These are phyloP conservation scores for Pontoporia blainvillei DNA, from an alignment of 2,113 vertebrate genomes.

Conservation along the genomic window DNA sequence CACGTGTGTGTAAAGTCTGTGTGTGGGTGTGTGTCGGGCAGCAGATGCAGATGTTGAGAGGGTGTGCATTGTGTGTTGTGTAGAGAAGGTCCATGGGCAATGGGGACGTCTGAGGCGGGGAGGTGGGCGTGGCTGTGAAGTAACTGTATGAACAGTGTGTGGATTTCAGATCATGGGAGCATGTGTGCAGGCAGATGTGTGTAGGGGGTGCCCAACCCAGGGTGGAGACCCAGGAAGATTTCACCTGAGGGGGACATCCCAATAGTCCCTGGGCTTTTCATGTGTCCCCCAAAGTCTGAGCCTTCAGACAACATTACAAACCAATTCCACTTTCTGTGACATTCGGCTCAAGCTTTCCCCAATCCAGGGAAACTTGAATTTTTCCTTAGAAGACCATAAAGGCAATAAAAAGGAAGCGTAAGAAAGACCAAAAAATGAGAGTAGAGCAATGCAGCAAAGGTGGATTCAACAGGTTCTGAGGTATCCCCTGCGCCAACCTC, in stretches of 20 bases:
- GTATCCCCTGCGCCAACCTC: background rate
- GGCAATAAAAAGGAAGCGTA: background rate
- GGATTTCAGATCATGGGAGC: background rate
- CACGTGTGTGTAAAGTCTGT: background rate
- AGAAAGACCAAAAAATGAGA: background rate
- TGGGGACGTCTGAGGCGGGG: background rate
- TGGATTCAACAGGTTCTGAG: background rate
- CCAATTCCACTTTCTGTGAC: background rate
- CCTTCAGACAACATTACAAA: background rate
- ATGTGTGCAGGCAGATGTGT: background rate
- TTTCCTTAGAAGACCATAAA: conserved; percentile 10
- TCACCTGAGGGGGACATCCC: background rate
- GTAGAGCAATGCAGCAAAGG: background rate
- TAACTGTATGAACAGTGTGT: background rate
- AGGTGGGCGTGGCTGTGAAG: background rate
- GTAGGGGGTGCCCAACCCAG: background rate
- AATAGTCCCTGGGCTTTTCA: background rate
- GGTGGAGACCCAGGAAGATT: background rate
- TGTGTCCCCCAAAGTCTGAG: background rate
- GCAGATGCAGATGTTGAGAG: background rate
- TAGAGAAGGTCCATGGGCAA: background rate
- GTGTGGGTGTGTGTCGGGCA: background rate
- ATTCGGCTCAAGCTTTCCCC: background rate
- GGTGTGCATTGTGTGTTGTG: background rate
- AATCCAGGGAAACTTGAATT: background rate